Base-by-base conservation (phyloP, 1,140 invertebrate species). In the Cyclargus thomasi region DNA sequence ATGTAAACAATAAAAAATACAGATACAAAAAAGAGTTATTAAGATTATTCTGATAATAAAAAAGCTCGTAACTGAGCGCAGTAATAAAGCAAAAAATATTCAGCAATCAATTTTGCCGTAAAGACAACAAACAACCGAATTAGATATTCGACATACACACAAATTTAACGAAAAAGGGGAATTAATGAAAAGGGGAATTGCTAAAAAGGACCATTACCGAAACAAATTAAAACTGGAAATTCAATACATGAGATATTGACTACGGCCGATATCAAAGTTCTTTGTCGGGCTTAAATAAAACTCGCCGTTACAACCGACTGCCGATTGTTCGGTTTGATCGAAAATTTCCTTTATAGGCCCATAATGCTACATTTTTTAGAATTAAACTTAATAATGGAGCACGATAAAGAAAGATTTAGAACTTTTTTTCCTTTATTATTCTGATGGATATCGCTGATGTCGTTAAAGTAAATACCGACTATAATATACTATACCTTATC, bases 161-260 rank as follows among this genome's bases (percentile, higher is more conserved):
- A 47, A 14, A n/a, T n/a, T 47, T 47, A 11, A 8, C 14, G 39
- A 47, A 47, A 47, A 11, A 8, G 39, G 39, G 39, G 14, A 47
- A 14, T 47, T 47, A 11, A 8, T 47, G 39, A 47, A 47, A 47
- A 11, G 14, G 39, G 39, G 39, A 11, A 47, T 47, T 47, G 14
- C 39, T 16, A 11, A 47, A 59, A 59, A 18, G 55, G 18, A 21
- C 20, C 55, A 59, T 59, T 59, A 59, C 55, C 11, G 20, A 59
- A 59, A 59, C 55, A 59, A 59, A 59, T 59, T 59, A 59, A 59
- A 59, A 59, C 17, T 59, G 55, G 17, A 59, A 59, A 59, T 21
- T 21, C 18, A 59, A 21, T 59, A 59, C 55, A 59, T 59, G 55
- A 59, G 55, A 59, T 59, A 59, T 59, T 59, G 55, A 20, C 55